A percentile compares a stretch with the other conserved stretches of the same genome.
Conservation (phyloP, 1,140 invertebrate genomes). For the Fopius arisanus region DNA sequence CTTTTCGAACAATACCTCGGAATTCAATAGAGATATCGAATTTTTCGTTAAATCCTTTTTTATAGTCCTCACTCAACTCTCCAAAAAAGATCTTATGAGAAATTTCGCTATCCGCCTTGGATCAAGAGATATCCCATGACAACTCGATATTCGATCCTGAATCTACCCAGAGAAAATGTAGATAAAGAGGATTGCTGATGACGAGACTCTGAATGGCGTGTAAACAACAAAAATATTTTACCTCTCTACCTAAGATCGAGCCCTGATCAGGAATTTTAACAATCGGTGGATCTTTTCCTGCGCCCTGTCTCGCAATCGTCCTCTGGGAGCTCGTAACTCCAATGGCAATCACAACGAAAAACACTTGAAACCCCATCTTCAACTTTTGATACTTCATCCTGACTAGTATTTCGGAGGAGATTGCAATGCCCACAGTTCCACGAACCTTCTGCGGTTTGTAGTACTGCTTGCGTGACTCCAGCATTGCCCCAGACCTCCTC, state of each 20-base stretch:
- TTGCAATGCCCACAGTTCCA: conserved; percentile 40
- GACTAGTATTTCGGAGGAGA: conserved; percentile 49
- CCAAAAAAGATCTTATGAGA: too few relatives aligned
- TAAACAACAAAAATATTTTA: too few relatives aligned
- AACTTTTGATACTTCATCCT: conserved; percentile 52
- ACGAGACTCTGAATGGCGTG: too few relatives aligned
- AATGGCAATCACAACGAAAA: conserved; percentile 38
- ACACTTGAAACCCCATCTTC: conserved; percentile 39
- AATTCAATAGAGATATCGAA: too few relatives aligned
- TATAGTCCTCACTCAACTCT: too few relatives aligned
- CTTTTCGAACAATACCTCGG: too few relatives aligned
- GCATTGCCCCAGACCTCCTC: conserved; percentile 45
- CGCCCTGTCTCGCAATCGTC: conserved; percentile 48
- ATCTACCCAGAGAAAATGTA: too few relatives aligned
- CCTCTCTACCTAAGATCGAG: conserved; percentile 55
- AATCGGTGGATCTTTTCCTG: conserved; percentile 41
- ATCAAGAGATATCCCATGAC: too few relatives aligned
- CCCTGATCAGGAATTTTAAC: conserved; percentile 56
- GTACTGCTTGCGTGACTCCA: conserved; percentile 48
- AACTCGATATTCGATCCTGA: too few relatives aligned
- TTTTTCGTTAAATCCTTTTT: too few relatives aligned
- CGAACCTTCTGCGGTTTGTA: conserved; percentile 39
- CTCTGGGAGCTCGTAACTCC: conserved; percentile 43
- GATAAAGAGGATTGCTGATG: too few relatives aligned
- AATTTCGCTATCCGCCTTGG: too few relatives aligned